Conservation (phyloP, 2,113 vertebrate genomes). For the Asarcornis scutulata region DNA sequence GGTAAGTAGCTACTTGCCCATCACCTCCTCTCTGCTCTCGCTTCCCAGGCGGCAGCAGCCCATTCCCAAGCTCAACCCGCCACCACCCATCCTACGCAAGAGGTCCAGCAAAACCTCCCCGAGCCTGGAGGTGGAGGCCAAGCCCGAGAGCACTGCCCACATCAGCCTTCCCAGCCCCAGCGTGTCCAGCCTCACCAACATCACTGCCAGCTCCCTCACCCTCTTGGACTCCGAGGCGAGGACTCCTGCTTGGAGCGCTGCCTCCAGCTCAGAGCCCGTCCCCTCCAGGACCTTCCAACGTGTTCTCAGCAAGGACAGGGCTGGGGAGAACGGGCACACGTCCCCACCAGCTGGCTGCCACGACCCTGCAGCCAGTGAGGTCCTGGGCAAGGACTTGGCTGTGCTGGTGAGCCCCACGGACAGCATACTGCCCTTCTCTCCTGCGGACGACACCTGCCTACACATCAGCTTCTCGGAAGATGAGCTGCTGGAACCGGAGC, state of each 20-base stretch:
- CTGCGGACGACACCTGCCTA: constrained; percentile 80
- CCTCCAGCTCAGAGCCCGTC: constrained; percentile 71
- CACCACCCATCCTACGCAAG: constrained; percentile 79
- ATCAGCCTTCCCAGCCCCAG: constrained; percentile 48
- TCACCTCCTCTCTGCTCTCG: neutral
- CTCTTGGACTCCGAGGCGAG: constrained; percentile 76
- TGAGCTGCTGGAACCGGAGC: constrained; percentile 82
- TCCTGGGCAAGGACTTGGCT: neutral
- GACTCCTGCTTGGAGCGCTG: constrained; percentile 66
- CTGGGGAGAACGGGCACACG: constrained; percentile 59
- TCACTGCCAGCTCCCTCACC: constrained; percentile 75
- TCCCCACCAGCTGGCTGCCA: constrained; percentile 70
- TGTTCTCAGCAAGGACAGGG: constrained; percentile 65
- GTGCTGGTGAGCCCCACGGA: constrained; percentile 7
- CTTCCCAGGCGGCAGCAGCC: constrained; percentile 69
- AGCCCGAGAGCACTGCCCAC: constrained; percentile 16
- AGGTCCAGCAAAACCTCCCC: constrained; percentile 82
- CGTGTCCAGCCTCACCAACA: constrained; percentile 76
- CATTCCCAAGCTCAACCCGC: constrained; percentile 84
- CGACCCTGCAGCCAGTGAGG: neutral
- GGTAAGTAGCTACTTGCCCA: neutral
- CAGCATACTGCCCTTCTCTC: constrained; percentile 63
- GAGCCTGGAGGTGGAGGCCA: constrained; percentile 63
- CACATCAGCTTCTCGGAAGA: constrained; percentile 89
- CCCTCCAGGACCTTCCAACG: constrained; percentile 70